Evolutionary conservation across 2,113 vertebrate species (phyloP).

Genomic region (Carassius gibelio): DNA sequence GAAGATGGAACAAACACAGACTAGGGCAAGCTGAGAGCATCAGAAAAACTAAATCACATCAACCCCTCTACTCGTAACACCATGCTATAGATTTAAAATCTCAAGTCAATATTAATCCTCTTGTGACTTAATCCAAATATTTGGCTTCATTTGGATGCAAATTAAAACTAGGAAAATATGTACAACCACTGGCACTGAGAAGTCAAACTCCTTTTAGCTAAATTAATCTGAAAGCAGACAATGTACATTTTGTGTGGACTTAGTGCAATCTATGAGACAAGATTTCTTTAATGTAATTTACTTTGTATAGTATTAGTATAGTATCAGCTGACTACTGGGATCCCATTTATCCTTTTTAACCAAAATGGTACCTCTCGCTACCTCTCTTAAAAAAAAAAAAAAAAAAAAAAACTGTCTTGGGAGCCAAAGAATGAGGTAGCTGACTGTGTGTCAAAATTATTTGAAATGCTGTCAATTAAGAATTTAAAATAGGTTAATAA

Average conservation of each 20-base stretch:
- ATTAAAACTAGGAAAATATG: neutral
- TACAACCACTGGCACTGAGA: neutral
- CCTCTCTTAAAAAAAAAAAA: neutral
- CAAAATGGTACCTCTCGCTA: neutral
- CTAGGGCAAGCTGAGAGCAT: neutral
- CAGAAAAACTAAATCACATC: neutral
- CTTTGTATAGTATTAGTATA: neutral
- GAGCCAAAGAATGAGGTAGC: neutral
- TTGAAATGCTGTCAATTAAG: too few species aligned
- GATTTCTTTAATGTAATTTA: neutral
- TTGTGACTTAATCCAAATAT: slow-evolving; percentile 6
- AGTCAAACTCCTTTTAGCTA: slow-evolving; percentile 2
- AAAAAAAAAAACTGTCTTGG: too few species aligned
- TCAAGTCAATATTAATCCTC: neutral
- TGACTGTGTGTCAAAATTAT: neutral
- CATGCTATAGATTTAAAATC: neutral
- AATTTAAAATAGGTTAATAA: too few species aligned
- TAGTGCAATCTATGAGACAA: neutral
- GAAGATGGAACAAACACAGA: neutral
- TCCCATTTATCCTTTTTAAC: neutral
- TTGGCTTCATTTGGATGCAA: slow-evolving; percentile 2
- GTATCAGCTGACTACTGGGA: neutral
- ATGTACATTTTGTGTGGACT: neutral
- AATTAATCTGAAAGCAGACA: slow-evolving; percentile 1
- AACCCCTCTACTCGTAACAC: neutral